These are phyloP conservation scores for Nomada ferruginata DNA, from an alignment of 2,888 invertebrate genomes.

Conservation along the genomic window DNA sequence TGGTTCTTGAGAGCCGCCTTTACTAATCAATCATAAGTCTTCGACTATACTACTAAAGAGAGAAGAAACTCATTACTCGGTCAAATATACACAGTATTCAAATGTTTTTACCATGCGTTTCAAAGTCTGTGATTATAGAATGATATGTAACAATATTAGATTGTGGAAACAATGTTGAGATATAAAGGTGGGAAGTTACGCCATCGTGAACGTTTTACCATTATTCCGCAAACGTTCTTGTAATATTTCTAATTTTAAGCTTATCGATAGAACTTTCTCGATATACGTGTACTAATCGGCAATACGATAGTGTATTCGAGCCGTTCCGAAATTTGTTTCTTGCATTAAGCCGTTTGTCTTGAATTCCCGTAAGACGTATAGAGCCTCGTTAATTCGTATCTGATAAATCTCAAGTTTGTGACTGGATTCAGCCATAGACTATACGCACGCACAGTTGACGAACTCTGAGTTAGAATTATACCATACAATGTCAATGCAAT, in stretches of 20 bases:
- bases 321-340: conserved; percentile 46
- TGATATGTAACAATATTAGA: conserved; percentile 11
- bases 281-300: conserved; percentile 59
- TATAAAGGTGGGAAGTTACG: conserved; percentile 49
- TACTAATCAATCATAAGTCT: conserved; percentile 8
- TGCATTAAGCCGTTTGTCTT: conserved; percentile 49
- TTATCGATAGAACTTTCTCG: conserved; percentile 66
- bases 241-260: conserved; percentile 56
- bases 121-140: conserved; percentile 15
- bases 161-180: conserved; percentile 1
- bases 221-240: conserved; percentile 48
- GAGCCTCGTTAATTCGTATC: conserved; percentile 50
- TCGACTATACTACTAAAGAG: conserved; percentile 12
- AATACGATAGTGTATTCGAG: conserved; percentile 53
- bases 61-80: conserved; percentile 13
- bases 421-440: neutral
- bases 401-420: conserved; percentile 29
- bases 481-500: neutral
- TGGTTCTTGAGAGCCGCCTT: conserved; percentile 40
- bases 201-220: conserved; percentile 64
- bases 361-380: conserved; percentile 33
- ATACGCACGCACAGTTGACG: neutral
- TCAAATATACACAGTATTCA: neutral
- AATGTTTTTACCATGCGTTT: neutral
- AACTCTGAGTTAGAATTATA: neutral